Conservation (phyloP, 2,888 invertebrate genomes). For the Drosophila maculinotata region DNA sequence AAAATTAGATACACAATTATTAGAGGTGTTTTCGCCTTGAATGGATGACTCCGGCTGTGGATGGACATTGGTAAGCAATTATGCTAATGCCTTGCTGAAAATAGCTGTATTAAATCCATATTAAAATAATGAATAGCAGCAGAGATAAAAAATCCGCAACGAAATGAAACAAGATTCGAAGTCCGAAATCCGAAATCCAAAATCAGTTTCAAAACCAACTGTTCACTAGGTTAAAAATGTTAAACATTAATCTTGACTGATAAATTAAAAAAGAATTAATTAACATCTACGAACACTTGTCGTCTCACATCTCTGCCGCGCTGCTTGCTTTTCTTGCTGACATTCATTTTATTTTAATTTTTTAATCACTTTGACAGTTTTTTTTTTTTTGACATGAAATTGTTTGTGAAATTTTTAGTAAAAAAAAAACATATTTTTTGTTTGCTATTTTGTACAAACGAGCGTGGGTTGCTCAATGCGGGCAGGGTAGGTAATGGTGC, state of each 20-base stretch:
- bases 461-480: conserved; percentile 55
- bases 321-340: conserved; percentile 39
- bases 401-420: conserved; percentile 38
- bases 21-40: conserved; percentile 75
- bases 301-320: conserved; percentile 40
- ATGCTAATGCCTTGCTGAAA: conserved; percentile 74
- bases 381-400: conserved; percentile 34
- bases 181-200: conserved; percentile 34
- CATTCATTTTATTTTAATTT: conserved; percentile 49
- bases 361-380: conserved; percentile 61
- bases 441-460: conserved; percentile 14
- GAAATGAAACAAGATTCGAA: conserved; percentile 46
- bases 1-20: conserved; percentile 73
- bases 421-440: conserved; percentile 26
- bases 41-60: conserved; percentile 40
- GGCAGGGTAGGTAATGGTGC: conserved; percentile 33
- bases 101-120: conserved; percentile 72
- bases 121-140: conserved; percentile 66
- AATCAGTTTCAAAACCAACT: conserved; percentile 57
- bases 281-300: conserved; percentile 72
- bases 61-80: conserved; percentile 72
- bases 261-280: conserved; percentile 79
- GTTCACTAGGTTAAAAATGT: conserved; percentile 68
- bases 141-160: conserved; percentile 2
- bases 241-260: conserved; percentile 77